Conservation (phyloP, 64 coral and sea anemone genomes). For the Platygyra sinensis region DNA sequence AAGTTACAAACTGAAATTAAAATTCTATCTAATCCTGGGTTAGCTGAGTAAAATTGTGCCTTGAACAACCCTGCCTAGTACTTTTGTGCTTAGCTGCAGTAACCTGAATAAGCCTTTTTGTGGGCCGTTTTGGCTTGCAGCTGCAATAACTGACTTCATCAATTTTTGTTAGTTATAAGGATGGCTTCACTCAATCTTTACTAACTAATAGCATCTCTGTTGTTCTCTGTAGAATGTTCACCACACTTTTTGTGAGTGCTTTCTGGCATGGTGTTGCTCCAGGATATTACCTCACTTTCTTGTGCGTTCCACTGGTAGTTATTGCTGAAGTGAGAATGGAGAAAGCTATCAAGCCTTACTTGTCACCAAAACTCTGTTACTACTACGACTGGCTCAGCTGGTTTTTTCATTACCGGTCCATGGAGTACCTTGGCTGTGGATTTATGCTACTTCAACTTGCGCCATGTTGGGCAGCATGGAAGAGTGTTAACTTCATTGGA, state of each 20-base stretch:
- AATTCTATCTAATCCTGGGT: too few relatives aligned
- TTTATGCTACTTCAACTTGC: slow-evolving; percentile 86
- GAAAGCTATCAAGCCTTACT: slow-evolving; percentile 82
- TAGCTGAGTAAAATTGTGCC: too few relatives aligned
- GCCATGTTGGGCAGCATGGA: slow-evolving; percentile 79
- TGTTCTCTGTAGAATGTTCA: slow-evolving; percentile 62
- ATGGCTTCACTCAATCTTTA: too few relatives aligned
- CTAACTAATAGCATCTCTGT: not conserved
- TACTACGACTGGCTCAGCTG: slow-evolving; percentile 91
- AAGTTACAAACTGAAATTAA: too few relatives aligned
- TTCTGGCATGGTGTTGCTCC: slow-evolving; percentile 98
- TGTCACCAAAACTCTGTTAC: slow-evolving; percentile 61
- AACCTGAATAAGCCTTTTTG: too few relatives aligned
- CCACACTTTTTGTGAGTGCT: slow-evolving; percentile 87
- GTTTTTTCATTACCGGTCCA: slow-evolving; percentile 88
- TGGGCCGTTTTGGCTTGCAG: too few relatives aligned
- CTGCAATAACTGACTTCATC: too few relatives aligned
- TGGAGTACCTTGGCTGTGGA: slow-evolving; percentile 93
- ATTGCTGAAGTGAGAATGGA: slow-evolving; percentile 85
- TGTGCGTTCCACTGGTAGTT: slow-evolving; percentile 86
- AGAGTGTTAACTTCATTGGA: slow-evolving; percentile 81
- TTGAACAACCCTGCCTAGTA: too few relatives aligned
- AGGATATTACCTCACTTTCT: slow-evolving; percentile 93
- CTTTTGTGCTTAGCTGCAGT: too few relatives aligned
- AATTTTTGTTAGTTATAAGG: too few relatives aligned